Percentiles rank a stretch among this genome's conserved stretches.
Evolutionary conservation across 2,888 invertebrate genomes (phyloP).

Genomic region (Melinaea marsaeus): DNA sequence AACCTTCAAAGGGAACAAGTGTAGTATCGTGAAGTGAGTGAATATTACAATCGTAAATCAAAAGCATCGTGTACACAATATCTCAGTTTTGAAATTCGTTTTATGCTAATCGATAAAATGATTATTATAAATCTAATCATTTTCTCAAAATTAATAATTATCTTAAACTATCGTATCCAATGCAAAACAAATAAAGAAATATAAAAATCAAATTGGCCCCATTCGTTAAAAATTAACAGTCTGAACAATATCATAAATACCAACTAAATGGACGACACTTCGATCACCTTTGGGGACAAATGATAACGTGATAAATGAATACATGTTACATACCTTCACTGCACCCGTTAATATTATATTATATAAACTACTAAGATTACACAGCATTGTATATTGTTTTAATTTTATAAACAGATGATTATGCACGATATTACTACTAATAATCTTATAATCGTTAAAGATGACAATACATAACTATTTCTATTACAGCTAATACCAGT

Average conservation of each 20-base stretch:
- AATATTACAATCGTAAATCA: conserved; percentile 20
- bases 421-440: no score
- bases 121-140: conserved; percentile 12
- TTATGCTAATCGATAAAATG: conserved; percentile 16
- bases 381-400: no score
- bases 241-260: conserved; percentile 24
- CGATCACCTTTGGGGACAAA: conserved; percentile 19
- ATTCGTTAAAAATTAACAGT: conserved; percentile 29
- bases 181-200: conserved; percentile 21
- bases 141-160: conserved; percentile 9
- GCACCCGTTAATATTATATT: no score
- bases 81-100: conserved; percentile 8
- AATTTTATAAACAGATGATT: no score
- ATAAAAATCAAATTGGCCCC: conserved; percentile 35
- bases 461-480: no score
- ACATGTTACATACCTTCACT: not conserved
- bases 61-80: conserved; percentile 22
- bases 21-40: conserved; percentile 7
- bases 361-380: no score
- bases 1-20: no score
- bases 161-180: conserved; percentile 17
- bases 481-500: no score
- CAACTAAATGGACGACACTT: conserved; percentile 27
- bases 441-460: no score
- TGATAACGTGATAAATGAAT: conserved; percentile 5